phyloP scores from a whole-genome alignment of 2,888 invertebrate genomes.

The Phortica magna region DNA sequence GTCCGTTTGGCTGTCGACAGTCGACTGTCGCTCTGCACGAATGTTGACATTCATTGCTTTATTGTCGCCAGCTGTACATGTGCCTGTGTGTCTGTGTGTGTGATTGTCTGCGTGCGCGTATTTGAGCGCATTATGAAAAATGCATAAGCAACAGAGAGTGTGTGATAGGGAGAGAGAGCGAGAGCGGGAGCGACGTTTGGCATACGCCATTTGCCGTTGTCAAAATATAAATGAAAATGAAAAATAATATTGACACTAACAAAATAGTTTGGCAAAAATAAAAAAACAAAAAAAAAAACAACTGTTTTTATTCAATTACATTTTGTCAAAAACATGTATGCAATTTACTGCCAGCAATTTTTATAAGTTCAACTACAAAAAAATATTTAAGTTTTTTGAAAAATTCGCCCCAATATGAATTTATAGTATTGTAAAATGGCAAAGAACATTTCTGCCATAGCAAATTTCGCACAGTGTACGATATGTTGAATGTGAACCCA shows the following conservation, averaged over 20 bases:
- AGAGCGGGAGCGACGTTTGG: too few relatives aligned
- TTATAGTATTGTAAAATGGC: too few relatives aligned
- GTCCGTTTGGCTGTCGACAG: neutral
- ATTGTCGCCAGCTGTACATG: constrained; percentile 11
- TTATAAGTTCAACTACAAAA: too few relatives aligned
- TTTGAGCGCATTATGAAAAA: constrained; percentile 64
- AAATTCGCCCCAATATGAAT: too few relatives aligned
- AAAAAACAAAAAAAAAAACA: constrained; percentile 17
- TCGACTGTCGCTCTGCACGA: neutral
- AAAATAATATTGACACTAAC: neutral
- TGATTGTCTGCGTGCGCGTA: constrained; percentile 50
- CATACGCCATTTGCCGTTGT: neutral
- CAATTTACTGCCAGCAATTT: too few relatives aligned
- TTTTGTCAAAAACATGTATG: too few relatives aligned
- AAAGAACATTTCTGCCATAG: too few relatives aligned
- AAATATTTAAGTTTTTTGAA: too few relatives aligned
- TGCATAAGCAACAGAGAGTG: constrained; percentile 61
- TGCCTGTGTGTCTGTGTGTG: constrained; percentile 50
- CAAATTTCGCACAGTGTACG: constrained; percentile 20
- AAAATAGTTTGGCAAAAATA: neutral
- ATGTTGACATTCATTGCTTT: constrained; percentile 5
- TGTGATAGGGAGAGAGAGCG: constrained; percentile 17
- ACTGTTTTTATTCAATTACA: too few relatives aligned
- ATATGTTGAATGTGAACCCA: constrained; percentile 33
- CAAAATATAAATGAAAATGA: neutral